These are phyloP conservation scores for Palaemon carinicauda DNA, from an alignment of 1,140 invertebrate species.

Conservation along the genomic window DNA sequence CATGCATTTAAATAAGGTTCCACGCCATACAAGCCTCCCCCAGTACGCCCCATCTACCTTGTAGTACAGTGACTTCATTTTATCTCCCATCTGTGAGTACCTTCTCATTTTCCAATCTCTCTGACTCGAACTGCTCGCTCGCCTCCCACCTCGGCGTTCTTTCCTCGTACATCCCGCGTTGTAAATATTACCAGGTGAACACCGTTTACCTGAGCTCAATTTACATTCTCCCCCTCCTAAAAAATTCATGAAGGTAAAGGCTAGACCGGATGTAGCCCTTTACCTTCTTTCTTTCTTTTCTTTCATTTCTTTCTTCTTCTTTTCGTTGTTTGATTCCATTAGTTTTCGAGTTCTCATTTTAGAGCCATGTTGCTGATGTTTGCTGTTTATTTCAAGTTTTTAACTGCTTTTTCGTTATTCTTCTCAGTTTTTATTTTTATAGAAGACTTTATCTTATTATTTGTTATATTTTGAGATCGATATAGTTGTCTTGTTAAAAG, in stretches of 20 bases:
- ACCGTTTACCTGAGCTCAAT: slow-evolving; percentile 14
- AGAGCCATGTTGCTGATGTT: too few species aligned
- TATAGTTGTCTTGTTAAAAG: too few species aligned
- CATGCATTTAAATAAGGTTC: too few species aligned
- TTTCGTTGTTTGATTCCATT: not conserved
- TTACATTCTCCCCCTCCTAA: not conserved
- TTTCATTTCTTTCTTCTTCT: not conserved
- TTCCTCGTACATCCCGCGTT: not conserved
- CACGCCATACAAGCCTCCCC: too few species aligned
- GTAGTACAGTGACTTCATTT: too few species aligned
- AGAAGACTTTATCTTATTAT: too few species aligned
- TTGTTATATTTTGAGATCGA: too few species aligned
- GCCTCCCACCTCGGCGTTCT: not conserved
- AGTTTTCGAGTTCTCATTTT: not conserved
- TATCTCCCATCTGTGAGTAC: too few species aligned
- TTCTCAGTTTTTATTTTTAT: too few species aligned
- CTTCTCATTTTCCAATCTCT: not conserved
- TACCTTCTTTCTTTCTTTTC: not conserved
- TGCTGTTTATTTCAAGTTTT: not conserved
- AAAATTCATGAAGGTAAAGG: slow-evolving; percentile 17
- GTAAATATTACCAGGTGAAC: slow-evolving; percentile 26
- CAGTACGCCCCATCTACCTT: too few species aligned
- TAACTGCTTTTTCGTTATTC: too few species aligned
- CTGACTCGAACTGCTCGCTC: not conserved
- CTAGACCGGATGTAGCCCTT: slow-evolving; percentile 16